Percentiles rank a stretch among this genome's conserved stretches.
These are phyloP conservation scores for Odontocolon sp. DNA, from an alignment of 2,888 invertebrate species.

Conservation along the genomic window DNA sequence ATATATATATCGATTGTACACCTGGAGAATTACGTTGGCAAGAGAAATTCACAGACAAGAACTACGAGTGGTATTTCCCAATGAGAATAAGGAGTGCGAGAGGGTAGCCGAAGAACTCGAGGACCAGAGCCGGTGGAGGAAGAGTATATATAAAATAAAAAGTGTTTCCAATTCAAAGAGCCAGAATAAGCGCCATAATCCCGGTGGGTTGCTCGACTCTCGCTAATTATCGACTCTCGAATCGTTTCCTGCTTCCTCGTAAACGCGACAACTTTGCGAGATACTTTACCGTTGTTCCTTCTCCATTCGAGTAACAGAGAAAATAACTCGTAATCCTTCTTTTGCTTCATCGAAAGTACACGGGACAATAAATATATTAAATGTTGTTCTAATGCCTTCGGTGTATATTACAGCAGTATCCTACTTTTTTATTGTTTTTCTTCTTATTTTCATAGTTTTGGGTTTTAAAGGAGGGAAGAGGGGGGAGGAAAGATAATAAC, in stretches of 20 bases:
- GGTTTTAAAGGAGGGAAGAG: conserved; percentile 4
- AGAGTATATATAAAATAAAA: conserved; percentile 43
- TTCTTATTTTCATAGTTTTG: not conserved
- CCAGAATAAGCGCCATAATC: conserved; percentile 1
- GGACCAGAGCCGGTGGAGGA: conserved; percentile 20
- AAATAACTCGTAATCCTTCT: too few species aligned
- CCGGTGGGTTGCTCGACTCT: conserved; percentile 14
- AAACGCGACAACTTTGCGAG: conserved; percentile 42
- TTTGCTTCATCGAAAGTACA: too few species aligned
- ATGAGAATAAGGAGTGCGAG: conserved; percentile 60
- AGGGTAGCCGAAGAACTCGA: conserved; percentile 36
- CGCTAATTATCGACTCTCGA: conserved; percentile 52
- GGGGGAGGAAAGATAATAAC: not conserved
- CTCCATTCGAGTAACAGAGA: too few species aligned
- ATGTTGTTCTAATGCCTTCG: conserved; percentile 15
- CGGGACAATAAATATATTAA: conserved; percentile 34
- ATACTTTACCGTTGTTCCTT: not conserved
- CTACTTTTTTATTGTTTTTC: not conserved
- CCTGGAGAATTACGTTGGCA: conserved; percentile 47
- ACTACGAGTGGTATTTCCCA: conserved; percentile 6
- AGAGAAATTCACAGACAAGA: conserved; percentile 1
- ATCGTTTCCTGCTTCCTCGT: conserved; percentile 28
- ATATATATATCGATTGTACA: conserved; percentile 8
- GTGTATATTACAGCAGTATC: not conserved
- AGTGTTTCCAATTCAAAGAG: conserved; percentile 38